Conservation (phyloP, 1,140 invertebrate genomes). For the Papilio helenus region DNA sequence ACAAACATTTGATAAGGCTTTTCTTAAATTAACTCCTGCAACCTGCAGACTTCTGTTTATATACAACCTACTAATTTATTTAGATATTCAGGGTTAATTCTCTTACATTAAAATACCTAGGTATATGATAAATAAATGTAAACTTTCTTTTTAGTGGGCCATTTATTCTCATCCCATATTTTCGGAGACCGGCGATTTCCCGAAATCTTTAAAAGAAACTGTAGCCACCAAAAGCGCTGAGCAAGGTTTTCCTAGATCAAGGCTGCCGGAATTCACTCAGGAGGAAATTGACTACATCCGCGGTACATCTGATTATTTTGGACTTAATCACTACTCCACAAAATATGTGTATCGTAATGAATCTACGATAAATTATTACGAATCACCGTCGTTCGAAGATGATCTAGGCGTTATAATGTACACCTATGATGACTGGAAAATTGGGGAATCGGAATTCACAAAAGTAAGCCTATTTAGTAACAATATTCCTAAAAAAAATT, state of each 20-base stretch:
- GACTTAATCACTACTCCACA: slow-evolving; percentile 84
- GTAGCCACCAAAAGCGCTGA: slow-evolving; percentile 78
- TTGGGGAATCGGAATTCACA: slow-evolving; percentile 42
- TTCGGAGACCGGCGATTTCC: slow-evolving; percentile 84
- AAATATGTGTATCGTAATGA: slow-evolving; percentile 58
- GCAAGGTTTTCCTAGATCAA: slow-evolving; percentile 74
- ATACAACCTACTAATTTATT: no score
- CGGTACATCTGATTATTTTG: slow-evolving; percentile 84
- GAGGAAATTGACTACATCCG: slow-evolving; percentile 62
- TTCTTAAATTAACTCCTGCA: neutral
- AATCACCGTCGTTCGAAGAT: slow-evolving; percentile 43
- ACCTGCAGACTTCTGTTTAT: no score
- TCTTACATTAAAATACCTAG: no score
- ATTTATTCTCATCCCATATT: slow-evolving; percentile 82
- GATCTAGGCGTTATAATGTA: slow-evolving; percentile 42
- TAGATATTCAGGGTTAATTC: no score
- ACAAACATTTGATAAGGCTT: neutral
- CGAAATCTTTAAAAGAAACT: slow-evolving; percentile 80
- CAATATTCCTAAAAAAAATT: no score
- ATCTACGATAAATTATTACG: slow-evolving; percentile 51
- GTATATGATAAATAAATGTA: no score
- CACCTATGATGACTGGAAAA: slow-evolving; percentile 45
- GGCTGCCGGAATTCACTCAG: slow-evolving; percentile 70
- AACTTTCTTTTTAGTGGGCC: slow-evolving; percentile 54
- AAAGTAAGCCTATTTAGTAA: slow-evolving; percentile 30